Conservation (phyloP, 1,140 invertebrate species). For the Antheraea mylitta region DNA sequence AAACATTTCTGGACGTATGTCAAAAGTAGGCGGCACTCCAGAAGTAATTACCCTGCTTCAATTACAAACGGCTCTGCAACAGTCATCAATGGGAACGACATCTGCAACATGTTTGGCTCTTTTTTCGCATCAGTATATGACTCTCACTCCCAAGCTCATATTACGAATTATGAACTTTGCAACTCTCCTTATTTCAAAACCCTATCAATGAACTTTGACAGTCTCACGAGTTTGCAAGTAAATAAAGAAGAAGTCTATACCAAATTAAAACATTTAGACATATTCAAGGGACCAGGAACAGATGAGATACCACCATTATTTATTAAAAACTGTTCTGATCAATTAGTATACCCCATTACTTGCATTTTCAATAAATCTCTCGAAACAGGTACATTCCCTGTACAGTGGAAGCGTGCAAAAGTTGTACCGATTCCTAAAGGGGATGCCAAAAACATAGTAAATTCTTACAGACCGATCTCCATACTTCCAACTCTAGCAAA, state of each 20-base stretch:
- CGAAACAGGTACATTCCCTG: not conserved
- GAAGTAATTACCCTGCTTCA: slow-evolving; percentile 19
- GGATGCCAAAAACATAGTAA: not conserved
- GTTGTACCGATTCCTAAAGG: slow-evolving; percentile 7
- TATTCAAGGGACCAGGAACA: slow-evolving; percentile 16
- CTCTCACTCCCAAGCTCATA: not conserved
- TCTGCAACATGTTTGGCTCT: slow-evolving; percentile 31
- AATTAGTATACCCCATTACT: not conserved
- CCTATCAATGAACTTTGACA: not conserved
- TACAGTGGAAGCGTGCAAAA: slow-evolving; percentile 7
- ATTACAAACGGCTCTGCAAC: slow-evolving; percentile 16
- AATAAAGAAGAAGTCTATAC: not conserved
- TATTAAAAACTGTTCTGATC: slow-evolving; percentile 1
- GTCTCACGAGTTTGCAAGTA: not conserved
- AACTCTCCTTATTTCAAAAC: not conserved
- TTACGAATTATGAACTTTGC: not conserved
- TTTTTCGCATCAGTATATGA: slow-evolving; percentile 25
- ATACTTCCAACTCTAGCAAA: slow-evolving; percentile 18
- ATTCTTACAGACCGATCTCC: slow-evolving; percentile 23
- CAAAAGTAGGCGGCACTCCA: slow-evolving; percentile 22
- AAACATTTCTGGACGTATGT: slow-evolving; percentile 30
- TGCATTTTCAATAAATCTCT: slow-evolving; percentile 7
- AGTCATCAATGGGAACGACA: slow-evolving; percentile 16
- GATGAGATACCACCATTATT: slow-evolving; percentile 23
- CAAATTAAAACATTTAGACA: slow-evolving; percentile 15